phyloP scores from a whole-genome alignment of 2,888 invertebrate species.

The Drosophila buzzatii region DNA sequence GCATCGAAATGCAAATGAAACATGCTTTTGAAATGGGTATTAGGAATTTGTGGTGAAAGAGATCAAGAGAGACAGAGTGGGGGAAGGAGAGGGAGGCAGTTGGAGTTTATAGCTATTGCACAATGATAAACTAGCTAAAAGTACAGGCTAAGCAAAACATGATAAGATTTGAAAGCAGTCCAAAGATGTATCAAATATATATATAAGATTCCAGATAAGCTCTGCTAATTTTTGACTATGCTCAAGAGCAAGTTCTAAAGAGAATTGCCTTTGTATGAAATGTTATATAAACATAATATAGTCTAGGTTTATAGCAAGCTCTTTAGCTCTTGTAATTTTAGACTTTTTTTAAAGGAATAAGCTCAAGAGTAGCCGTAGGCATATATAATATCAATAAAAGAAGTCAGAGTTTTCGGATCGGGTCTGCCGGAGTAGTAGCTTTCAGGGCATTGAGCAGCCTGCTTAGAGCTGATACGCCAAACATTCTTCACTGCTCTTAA shows the following conservation, averaged over 20 bases:
- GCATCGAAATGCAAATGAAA: background rate
- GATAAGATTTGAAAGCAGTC: background rate
- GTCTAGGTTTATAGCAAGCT: too few species aligned
- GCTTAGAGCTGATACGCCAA: background rate
- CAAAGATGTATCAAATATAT: too few species aligned
- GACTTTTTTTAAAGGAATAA: too few species aligned
- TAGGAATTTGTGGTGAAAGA: background rate
- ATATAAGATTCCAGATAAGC: too few species aligned
- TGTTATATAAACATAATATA: too few species aligned
- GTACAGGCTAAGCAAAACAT: background rate
- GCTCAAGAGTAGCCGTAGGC: too few species aligned
- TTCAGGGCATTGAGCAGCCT: too few species aligned
- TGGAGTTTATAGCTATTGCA: background rate
- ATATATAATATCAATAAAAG: too few species aligned
- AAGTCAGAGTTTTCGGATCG: background rate
- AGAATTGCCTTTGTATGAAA: too few species aligned
- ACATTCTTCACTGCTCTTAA: background rate
- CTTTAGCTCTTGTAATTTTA: too few species aligned
- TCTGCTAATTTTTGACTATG: too few species aligned
- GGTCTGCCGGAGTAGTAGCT: background rate
- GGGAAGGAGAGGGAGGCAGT: background rate
- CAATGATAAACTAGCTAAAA: background rate
- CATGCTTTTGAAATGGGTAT: background rate
- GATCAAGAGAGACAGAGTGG: background rate
- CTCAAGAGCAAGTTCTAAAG: too few species aligned